Conservation (phyloP, 1,140 invertebrate species). For the Drosophila oshimai region DNA sequence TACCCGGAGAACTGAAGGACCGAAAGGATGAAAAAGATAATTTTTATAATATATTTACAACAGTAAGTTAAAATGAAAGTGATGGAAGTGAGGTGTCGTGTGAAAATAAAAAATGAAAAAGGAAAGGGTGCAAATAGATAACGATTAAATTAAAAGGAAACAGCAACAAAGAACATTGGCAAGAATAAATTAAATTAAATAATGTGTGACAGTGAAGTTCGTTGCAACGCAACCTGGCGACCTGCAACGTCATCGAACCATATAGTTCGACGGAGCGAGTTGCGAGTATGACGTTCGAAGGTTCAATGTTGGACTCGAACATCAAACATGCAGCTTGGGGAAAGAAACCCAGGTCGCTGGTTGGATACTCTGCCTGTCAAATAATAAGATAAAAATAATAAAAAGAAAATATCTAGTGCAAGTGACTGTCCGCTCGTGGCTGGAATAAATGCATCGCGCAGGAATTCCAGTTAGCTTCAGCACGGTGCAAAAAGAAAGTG, state of each 20-base stretch:
- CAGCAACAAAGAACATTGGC: not conserved
- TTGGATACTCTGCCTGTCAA: not conserved
- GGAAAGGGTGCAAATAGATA: not conserved
- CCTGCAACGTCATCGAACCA: not conserved
- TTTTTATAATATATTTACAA: not conserved
- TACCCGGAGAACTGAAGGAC: not conserved
- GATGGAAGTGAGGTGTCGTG: not conserved
- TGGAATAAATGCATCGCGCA: not conserved
- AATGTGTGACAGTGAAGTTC: slow-evolving; percentile 2
- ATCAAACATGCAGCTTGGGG: not conserved
- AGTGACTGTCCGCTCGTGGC: not conserved
- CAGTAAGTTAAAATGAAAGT: no score
- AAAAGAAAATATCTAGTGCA: not conserved
- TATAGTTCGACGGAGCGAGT: not conserved
- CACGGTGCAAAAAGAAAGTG: no score
- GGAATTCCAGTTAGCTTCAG: not conserved
- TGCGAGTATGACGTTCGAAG: not conserved
- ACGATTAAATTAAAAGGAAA: not conserved
- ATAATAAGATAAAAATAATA: not conserved
- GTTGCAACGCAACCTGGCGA: no score
- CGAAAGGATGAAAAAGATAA: not conserved
- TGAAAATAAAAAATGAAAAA: not conserved
- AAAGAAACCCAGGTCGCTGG: not conserved
- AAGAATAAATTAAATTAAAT: not conserved
- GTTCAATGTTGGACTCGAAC: not conserved